Evolutionary conservation across 2,888 invertebrate genomes (phyloP).

Genomic region (Xanthostigma xanthostigma): DNA sequence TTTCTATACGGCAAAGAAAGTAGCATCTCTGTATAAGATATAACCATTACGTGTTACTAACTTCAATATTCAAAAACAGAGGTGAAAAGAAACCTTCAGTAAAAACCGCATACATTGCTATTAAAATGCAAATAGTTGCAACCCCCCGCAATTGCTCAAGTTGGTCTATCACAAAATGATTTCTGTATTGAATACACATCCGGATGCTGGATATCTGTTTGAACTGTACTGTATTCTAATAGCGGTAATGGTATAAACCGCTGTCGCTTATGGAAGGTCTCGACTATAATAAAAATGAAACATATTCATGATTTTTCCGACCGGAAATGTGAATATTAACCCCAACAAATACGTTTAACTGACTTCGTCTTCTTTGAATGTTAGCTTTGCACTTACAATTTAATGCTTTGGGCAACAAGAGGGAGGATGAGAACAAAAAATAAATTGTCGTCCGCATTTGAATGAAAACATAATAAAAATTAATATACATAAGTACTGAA

Average conservation of each 20-base stretch:
- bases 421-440: background rate
- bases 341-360: slow-evolving; percentile 9
- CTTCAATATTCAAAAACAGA: slow-evolving; percentile 19
- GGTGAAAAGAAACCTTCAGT: slow-evolving; percentile 18
- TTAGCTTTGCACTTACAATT: background rate
- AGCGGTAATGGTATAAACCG: slow-evolving; percentile 16
- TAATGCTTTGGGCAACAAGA: background rate
- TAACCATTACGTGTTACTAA: no score
- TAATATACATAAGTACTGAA: background rate
- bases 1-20: no score
- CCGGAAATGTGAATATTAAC: slow-evolving; percentile 27
- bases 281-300: slow-evolving; percentile 28
- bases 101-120: slow-evolving; percentile 17
- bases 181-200: background rate
- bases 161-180: no score
- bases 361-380: background rate
- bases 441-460: background rate
- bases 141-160: slow-evolving; percentile 13
- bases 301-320: slow-evolving; percentile 32
- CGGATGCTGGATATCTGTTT: slow-evolving; percentile 3
- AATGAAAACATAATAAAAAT: background rate
- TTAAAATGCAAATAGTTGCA: slow-evolving; percentile 32
- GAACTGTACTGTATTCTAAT: slow-evolving; percentile 13
- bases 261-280: slow-evolving; percentile 28
- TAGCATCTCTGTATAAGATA: no score